Evolutionary conservation across 2,113 vertebrate species (phyloP).

Genomic region (Malurus elegans): DNA sequence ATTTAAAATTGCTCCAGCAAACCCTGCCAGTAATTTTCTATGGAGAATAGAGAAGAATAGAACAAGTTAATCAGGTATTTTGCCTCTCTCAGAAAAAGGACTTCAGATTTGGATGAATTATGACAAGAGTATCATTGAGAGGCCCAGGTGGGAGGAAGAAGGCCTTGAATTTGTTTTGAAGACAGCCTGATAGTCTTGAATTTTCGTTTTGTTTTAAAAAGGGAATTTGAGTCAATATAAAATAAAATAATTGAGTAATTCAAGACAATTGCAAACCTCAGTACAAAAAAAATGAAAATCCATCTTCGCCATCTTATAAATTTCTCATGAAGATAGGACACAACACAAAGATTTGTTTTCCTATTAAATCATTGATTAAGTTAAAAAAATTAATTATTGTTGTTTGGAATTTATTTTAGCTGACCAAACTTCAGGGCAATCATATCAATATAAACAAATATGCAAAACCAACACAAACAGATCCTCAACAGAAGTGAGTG

Average conservation of each 20-base stretch:
- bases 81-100: background rate
- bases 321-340: background rate
- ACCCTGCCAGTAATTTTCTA: background rate
- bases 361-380: background rate
- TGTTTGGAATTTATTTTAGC: background rate
- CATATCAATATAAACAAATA: background rate
- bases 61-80: background rate
- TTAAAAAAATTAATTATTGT: background rate
- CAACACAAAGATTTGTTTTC: background rate
- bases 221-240: background rate
- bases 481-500: background rate
- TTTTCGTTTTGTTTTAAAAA: background rate
- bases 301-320: background rate
- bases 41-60: background rate
- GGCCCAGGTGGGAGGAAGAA: background rate
- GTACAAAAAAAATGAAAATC: background rate
- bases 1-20: background rate
- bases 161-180: background rate
- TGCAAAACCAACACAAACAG: background rate
- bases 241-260: background rate
- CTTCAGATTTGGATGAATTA: background rate
- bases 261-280: background rate
- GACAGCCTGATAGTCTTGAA: background rate
- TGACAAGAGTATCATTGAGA: background rate
- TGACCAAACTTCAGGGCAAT: background rate